These are phyloP conservation scores for Gymnocheta viridis DNA, from an alignment of 2,888 invertebrate species.

Conservation along the genomic window DNA sequence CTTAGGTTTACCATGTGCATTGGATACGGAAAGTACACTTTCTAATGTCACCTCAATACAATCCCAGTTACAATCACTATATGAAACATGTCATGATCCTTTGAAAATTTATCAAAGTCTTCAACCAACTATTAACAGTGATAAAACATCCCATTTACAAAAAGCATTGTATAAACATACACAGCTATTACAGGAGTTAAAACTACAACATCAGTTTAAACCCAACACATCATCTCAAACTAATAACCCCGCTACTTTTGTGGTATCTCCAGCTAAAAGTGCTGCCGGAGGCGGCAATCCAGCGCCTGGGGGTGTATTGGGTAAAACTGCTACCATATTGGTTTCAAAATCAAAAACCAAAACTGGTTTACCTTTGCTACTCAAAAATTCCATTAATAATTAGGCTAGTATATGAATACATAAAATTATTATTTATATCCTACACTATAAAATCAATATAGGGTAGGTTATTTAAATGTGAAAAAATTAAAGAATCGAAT, in stretches of 20 bases:
- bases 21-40: conserved; percentile 80
- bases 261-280: conserved; percentile 57
- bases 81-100: conserved; percentile 77
- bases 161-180: conserved; percentile 78
- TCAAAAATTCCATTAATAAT: conserved; percentile 82
- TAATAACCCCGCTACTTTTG: conserved; percentile 64
- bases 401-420: conserved; percentile 70
- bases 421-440: conserved; percentile 1
- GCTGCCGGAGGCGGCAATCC: conserved; percentile 21
- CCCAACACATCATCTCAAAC: conserved; percentile 47
- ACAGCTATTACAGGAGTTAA: conserved; percentile 76
- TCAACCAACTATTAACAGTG: conserved; percentile 54
- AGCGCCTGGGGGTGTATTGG: conserved; percentile 65
- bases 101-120: conserved; percentile 68
- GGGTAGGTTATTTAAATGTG: conserved; percentile 41
- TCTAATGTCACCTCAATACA: conserved; percentile 82
- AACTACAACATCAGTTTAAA: conserved; percentile 71
- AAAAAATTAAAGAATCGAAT: conserved; percentile 38
- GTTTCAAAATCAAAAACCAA: conserved; percentile 82
- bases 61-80: conserved; percentile 81
- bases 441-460: conserved; percentile 24
- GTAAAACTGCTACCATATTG: conserved; percentile 82
- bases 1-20: conserved; percentile 62
- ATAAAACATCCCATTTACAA: conserved; percentile 72
- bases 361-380: conserved; percentile 82